Conservation (phyloP, 2,888 invertebrate species). For the Empis stercorea region DNA sequence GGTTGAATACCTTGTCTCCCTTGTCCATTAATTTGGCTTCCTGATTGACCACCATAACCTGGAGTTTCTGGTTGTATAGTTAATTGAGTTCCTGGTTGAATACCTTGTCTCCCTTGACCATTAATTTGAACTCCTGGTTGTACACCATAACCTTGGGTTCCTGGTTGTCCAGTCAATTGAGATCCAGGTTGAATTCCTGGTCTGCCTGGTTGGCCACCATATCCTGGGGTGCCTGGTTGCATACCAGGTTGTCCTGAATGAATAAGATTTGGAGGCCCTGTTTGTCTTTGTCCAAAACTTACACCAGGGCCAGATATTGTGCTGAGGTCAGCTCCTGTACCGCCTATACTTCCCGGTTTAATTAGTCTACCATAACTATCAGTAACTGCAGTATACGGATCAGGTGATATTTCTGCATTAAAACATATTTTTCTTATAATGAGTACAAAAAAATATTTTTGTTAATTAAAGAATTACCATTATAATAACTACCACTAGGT, state of each 20-base stretch:
- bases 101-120: not conserved
- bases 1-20: not conserved
- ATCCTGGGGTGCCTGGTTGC: not conserved
- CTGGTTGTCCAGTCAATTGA: not conserved
- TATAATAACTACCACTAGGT: no score
- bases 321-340: not conserved
- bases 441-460: no score
- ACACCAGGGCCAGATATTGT: not conserved
- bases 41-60: not conserved
- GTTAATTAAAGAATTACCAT: no score
- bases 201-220: not conserved
- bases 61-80: not conserved
- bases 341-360: not conserved
- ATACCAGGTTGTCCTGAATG: not conserved
- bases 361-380: not conserved
- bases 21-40: not conserved
- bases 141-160: not conserved
- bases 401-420: constrained; percentile 2
- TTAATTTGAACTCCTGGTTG: not conserved
- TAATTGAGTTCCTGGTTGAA: not conserved
- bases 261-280: no score
- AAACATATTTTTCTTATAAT: not conserved
- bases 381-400: constrained; percentile 6
- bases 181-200: not conserved
- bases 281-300: not conserved